These are phyloP conservation scores for Otis tarda DNA, from an alignment of 2,113 vertebrate genomes.

Conservation along the genomic window DNA sequence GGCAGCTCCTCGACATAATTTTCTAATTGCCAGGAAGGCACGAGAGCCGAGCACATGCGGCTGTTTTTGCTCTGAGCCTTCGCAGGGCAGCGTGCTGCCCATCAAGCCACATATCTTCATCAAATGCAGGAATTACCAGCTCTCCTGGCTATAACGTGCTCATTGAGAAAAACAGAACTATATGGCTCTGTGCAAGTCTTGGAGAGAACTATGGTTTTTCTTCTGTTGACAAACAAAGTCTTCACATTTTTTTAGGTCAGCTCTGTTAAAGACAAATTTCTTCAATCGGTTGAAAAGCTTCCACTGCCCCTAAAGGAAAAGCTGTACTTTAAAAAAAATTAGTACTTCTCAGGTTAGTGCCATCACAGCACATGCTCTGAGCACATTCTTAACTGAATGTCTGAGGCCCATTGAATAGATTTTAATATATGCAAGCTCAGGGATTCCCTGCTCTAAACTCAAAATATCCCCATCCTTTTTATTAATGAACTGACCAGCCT, in stretches of 20 bases:
- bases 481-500: neutral
- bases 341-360: neutral
- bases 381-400: neutral
- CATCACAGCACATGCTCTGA: neutral
- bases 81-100: fast-evolving
- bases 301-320: neutral
- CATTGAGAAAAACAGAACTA: neutral
- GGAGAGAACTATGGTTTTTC: neutral
- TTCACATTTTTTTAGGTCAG: neutral
- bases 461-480: neutral
- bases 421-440: neutral
- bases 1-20: neutral
- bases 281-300: neutral
- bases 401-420: neutral
- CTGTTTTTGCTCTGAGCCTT: slow-evolving; percentile 1
- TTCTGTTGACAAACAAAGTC: neutral
- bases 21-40: neutral
- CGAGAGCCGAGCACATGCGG: neutral
- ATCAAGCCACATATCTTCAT: neutral
- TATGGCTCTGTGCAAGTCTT: neutral
- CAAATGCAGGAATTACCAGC: neutral
- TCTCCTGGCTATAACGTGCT: neutral
- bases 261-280: neutral
- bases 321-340: neutral
- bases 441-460: neutral